Evolutionary conservation across 2,113 vertebrate species (phyloP), one percentile per base, ranked within the genome.

Genomic region (Sebastes schlegelii): DNA sequence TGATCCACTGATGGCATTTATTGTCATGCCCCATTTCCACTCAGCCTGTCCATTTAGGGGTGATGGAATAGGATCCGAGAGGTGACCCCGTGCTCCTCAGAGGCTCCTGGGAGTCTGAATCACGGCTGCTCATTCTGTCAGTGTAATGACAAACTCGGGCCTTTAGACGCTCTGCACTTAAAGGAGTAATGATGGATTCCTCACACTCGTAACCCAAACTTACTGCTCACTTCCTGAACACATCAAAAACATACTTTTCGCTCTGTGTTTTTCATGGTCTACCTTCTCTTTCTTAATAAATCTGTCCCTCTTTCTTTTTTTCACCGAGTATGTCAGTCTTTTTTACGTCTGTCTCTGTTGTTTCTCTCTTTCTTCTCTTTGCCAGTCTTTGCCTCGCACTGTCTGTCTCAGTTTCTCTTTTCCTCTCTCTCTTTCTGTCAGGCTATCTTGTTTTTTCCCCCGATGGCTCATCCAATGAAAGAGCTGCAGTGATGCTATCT

Each of bases 1-100:
- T 84, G 88, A 91, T 91, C 85, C 23, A 57, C 84, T 88, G 83
- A 88, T 87, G 86, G 74, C 85, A 87, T 93, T 90, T 90, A 80
- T 88, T 89, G 90, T 91, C 91, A 89, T 79, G 91, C 90, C 86
- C 63, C 86, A 90, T 92, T 88, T 90, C 90, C 89, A 84, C 87
- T 78, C 79, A 34, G 85, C 73, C 67, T 88, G 88, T 91, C 91
- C 86, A 89, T 87, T 92, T 87, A 67, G 75, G 73, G 77, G 84
- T 84, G 87, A 92, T 90, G 87, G 91, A 93, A 79, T 72, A 88
- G 84, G 79, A 93, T 84, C 80, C 40, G 49, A 91, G 88, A 69
- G 73, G 73, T 85, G 90, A 86, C 87, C 86, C 26, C 9, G 6
- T 77, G 85, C 83, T 86, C 88, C 81, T 80, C 16, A 0, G 68